Evolutionary conservation across 2,113 vertebrate species (phyloP).

Genomic region (Rhynchomys soricoides): DNA sequence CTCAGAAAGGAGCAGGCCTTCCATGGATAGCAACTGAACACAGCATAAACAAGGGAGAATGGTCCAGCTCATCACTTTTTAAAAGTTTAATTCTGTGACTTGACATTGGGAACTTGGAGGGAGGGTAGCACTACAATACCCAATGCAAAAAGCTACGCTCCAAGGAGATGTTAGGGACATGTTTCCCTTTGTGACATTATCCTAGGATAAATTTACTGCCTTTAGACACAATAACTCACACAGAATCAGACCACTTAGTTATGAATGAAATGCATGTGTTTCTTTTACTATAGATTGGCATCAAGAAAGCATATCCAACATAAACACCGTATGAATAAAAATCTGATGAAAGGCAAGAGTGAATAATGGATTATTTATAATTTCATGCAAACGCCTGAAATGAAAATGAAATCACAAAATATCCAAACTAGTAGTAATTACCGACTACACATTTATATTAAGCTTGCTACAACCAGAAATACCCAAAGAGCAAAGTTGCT

Average conservation of each 20-base stretch:
- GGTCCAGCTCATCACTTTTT: neutral
- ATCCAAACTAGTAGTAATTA: neutral
- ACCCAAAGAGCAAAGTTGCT: neutral
- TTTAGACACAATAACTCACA: neutral
- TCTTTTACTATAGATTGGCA: neutral
- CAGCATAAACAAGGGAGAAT: neutral
- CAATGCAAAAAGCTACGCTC: neutral
- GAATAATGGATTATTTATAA: slow-evolving; percentile 39
- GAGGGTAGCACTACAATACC: neutral
- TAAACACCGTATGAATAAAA: slow-evolving; percentile 30
- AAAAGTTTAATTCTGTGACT: neutral
- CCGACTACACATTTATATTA: neutral
- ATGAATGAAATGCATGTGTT: neutral
- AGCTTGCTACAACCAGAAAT: slow-evolving; percentile 3
- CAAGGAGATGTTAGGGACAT: neutral
- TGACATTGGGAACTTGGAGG: neutral
- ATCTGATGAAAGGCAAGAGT: neutral
- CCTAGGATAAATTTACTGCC: neutral
- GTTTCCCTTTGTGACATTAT: neutral
- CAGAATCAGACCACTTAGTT: neutral
- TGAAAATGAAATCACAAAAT: slow-evolving; percentile 37
- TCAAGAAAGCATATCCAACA: slow-evolving; percentile 1
- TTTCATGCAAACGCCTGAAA: slow-evolving; percentile 28
- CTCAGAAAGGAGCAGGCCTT: neutral
- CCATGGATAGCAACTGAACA: neutral